phyloP scores from a whole-genome alignment of 2,888 invertebrate genomes.

The Oxyscelio sp. region DNA sequence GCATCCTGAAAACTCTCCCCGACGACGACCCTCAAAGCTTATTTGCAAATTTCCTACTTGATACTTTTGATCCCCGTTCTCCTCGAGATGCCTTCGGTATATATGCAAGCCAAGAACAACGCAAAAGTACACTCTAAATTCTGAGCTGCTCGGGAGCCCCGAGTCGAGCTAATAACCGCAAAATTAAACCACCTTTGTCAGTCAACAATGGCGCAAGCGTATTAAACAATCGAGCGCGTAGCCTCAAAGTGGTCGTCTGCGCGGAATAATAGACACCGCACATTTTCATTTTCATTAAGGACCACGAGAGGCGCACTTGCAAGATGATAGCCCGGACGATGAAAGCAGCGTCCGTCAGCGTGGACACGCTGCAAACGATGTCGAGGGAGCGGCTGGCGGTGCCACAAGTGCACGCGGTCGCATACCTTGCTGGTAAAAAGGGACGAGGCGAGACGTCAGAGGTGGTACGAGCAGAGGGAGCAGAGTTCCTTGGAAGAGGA shows the following conservation, averaged over 20 bases:
- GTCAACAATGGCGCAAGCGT: slow-evolving; percentile 56
- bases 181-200: slow-evolving; percentile 69
- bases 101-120: slow-evolving; percentile 53
- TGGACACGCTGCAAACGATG: slow-evolving; percentile 63
- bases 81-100: slow-evolving; percentile 31
- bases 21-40: slow-evolving; percentile 37
- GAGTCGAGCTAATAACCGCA: slow-evolving; percentile 64
- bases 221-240: slow-evolving; percentile 51
- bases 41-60: slow-evolving; percentile 34
- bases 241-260: slow-evolving; percentile 45
- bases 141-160: slow-evolving; percentile 36
- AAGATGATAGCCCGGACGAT: slow-evolving; percentile 47
- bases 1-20: slow-evolving; percentile 17
- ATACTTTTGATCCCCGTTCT: slow-evolving; percentile 69
- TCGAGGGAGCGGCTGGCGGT: slow-evolving; percentile 58
- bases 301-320: slow-evolving; percentile 44
- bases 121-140: slow-evolving; percentile 59
- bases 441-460: slow-evolving; percentile 56
- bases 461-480: slow-evolving; percentile 39
- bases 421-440: slow-evolving; percentile 60
- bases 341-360: slow-evolving; percentile 59
- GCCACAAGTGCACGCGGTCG: slow-evolving; percentile 59
- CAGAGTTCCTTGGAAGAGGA: slow-evolving; percentile 63
- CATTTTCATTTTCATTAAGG: slow-evolving; percentile 61
- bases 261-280: slow-evolving; percentile 39